A percentile compares a stretch with the other conserved stretches of the same genome.
These are phyloP conservation scores for Leptocoma aspasia DNA, from an alignment of 2,113 vertebrate genomes.

Conservation along the genomic window DNA sequence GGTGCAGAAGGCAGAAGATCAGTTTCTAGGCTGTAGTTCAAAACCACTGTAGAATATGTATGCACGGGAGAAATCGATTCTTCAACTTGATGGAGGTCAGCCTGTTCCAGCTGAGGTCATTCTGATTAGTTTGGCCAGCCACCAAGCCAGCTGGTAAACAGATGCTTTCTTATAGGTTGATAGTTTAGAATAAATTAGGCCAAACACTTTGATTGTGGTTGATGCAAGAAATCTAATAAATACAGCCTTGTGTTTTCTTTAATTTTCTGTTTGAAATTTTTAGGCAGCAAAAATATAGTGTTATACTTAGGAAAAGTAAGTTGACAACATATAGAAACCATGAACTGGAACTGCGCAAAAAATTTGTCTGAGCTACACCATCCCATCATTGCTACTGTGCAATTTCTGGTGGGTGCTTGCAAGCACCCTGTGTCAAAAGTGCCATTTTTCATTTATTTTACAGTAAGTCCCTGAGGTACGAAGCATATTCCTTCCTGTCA, in stretches of 20 bases:
- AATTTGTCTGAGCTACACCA: neutral
- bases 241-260: neutral
- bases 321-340: neutral
- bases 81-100: conserved; percentile 28
- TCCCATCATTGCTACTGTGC: neutral
- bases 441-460: neutral
- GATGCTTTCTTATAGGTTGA: conserved; percentile 14
- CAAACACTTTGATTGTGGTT: neutral
- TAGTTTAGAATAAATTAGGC: neutral
- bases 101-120: conserved; percentile 41
- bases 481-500: neutral
- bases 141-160: conserved; percentile 47
- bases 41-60: neutral
- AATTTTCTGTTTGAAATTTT: neutral
- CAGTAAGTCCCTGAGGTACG: neutral
- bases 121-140: conserved; percentile 40
- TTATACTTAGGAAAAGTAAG: neutral
- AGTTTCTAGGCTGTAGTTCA: conserved; percentile 3
- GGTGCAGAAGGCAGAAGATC: neutral
- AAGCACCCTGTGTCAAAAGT: neutral
- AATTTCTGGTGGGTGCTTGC: neutral
- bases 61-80: neutral
- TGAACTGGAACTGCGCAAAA: neutral
- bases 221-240: neutral
- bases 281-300: neutral